Evolutionary conservation across 1,140 invertebrate species (phyloP).

Genomic region (Tetraneura akinire): DNA sequence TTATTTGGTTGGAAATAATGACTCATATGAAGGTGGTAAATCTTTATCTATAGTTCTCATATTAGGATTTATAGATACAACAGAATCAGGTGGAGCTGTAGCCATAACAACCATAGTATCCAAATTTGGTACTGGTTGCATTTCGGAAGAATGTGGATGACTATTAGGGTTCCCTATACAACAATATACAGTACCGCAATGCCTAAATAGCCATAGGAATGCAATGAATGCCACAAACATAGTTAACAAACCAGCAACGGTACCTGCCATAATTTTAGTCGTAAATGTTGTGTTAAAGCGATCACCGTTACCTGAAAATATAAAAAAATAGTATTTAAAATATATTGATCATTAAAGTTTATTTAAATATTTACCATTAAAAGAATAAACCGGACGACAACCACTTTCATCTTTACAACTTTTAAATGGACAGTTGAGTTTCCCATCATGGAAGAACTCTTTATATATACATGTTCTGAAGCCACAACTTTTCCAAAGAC

Average conservation of each 20-base stretch:
- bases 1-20: conserved; percentile 55
- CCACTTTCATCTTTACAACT: conserved; percentile 56
- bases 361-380: conserved; percentile 18
- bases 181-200: conserved; percentile 54
- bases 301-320: conserved; percentile 33
- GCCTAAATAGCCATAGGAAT: conserved; percentile 56
- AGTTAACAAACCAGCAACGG: conserved; percentile 56
- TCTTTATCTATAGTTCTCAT: conserved; percentile 54
- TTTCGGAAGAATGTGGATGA: conserved; percentile 48
- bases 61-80: not conserved
- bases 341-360: not conserved
- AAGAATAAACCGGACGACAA: conserved; percentile 36
- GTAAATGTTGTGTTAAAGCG: conserved; percentile 2
- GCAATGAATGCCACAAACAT: conserved; percentile 57
- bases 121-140: conserved; percentile 52
- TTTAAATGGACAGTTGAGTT: conserved; percentile 57
- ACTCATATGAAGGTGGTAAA: conserved; percentile 57
- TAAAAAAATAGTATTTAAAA: not conserved
- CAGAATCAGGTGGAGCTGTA: conserved; percentile 53
- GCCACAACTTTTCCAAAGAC: conserved; percentile 53
- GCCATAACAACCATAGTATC: conserved; percentile 43
- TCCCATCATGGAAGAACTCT: conserved; percentile 56
- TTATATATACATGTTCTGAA: conserved; percentile 55
- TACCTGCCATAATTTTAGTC: conserved; percentile 49
- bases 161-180: conserved; percentile 28